A percentile compares a stretch with the other conserved stretches of the same genome.
These are phyloP conservation scores for Crocidura indochinensis DNA, from an alignment of 2,797 vertebrate species.

Conservation along the genomic window DNA sequence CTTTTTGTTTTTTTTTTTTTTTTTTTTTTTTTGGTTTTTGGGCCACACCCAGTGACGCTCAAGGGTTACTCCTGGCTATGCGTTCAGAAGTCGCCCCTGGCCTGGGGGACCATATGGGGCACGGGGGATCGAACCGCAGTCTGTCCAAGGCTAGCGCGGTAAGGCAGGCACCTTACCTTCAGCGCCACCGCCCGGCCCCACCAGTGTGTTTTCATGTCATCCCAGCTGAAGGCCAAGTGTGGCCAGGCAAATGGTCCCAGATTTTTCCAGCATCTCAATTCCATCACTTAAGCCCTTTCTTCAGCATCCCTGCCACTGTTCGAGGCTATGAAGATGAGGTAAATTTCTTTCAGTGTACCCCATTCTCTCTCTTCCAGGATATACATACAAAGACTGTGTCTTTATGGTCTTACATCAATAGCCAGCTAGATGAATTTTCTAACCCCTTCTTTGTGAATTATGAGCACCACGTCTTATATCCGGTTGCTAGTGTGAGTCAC, in stretches of 20 bases:
- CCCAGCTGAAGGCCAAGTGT: not conserved
- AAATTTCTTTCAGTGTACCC: not conserved
- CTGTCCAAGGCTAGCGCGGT: no score
- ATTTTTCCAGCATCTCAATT: not conserved
- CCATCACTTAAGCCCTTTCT: not conserved
- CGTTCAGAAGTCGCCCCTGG: no score
- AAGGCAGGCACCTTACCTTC: no score
- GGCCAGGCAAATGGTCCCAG: not conserved
- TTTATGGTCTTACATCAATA: slow-evolving; percentile 98
- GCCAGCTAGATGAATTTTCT: slow-evolving; percentile 96
- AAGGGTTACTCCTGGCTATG: no score
- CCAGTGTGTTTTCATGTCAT: not conserved
- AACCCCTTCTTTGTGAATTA: slow-evolving; percentile 98
- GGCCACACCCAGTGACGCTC: no score
- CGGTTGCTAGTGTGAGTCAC: slow-evolving; percentile 95
- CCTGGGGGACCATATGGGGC: no score
- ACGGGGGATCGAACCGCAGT: no score
- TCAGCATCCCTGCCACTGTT: not conserved
- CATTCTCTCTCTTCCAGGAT: slow-evolving; percentile 89
- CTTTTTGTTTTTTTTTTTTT: no score
- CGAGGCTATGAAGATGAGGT: slow-evolving; percentile 27
- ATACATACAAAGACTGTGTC: slow-evolving; percentile 94
- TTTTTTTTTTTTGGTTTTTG: no score
- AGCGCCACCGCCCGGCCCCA: no score
- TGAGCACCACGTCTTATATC: slow-evolving; percentile 96